Base-by-base conservation (phyloP, 2,113 vertebrate species). In the Callithrix jacchus region DNA sequence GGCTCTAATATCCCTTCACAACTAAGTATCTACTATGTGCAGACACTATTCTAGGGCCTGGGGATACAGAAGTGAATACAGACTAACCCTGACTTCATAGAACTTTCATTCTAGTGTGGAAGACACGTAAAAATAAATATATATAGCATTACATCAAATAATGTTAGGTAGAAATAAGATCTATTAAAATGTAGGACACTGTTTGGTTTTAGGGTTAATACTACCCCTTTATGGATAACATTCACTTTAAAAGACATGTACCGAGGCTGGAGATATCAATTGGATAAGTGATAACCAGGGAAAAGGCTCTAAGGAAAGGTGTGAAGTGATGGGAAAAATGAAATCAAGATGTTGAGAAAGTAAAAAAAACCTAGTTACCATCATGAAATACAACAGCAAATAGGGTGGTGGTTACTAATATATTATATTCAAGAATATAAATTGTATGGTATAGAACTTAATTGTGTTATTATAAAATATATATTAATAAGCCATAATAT, bases 371-470 rank as follows among this genome's bases (percentile, higher is more conserved):
- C 37, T 40, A 21, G 37, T 56, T n/a, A 8, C 45, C 27, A 11
- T 8, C 9, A 56, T 0, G 13, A 40, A 70, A 20, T 14, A 17
- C 25, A 4, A 1, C 27, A 6, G 47, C 54, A 10, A 35, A 54
- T 1, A 2, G 61, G 49, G 27, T n/a, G 16, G 14, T 49, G 45
- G 16, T 94, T 79, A 80, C 30, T 3, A 27, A 66, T 92, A 64
- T 64, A 61, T 61, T 61, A 10, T 84, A 80, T 97, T 90, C 89
- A 54, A 89, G 49, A 49, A 76, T 96, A 89, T 42, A 95, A 97
- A n/a, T 87, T 95, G 80, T 71, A 91, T 66, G 93, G 93, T 83
- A 91, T 61, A 97, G 54, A 95, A 68, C 23, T 89, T 86, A 32
- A 47, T 89, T 91, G 73, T 56, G 17, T 35, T 68, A 21, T 61